Conservation (phyloP, 2,113 vertebrate species). For the Mixornis gularis region DNA sequence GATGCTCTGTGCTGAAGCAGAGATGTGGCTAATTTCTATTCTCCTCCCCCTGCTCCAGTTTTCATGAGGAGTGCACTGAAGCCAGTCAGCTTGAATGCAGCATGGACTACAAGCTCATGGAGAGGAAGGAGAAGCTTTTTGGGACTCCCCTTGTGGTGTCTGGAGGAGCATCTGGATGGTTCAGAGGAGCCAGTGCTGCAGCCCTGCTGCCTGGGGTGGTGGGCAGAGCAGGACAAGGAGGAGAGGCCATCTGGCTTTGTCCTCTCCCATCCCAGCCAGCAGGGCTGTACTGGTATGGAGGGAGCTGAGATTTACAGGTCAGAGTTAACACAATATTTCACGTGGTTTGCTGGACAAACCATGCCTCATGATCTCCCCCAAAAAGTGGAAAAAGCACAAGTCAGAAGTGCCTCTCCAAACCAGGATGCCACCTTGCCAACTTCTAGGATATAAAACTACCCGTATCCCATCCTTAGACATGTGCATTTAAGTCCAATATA, state of each 20-base stretch:
- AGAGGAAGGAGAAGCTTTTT: not conserved
- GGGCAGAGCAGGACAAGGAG: not conserved
- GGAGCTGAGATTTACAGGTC: not conserved
- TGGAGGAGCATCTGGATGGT: not conserved
- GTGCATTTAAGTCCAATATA: not conserved
- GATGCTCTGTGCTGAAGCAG: conserved; percentile 7
- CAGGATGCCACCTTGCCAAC: not conserved
- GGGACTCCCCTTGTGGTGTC: not conserved
- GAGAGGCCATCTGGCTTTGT: not conserved
- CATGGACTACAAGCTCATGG: not conserved
- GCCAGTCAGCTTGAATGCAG: not conserved
- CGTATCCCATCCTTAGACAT: not conserved
- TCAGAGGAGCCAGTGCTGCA: not conserved
- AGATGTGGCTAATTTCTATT: conserved; percentile 11
- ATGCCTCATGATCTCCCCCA: accelerated
- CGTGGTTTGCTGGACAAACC: not conserved
- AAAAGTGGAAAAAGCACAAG: not conserved
- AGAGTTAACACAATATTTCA: not conserved
- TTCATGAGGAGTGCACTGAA: not conserved
- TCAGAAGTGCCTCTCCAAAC: not conserved
- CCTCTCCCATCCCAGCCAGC: not conserved
- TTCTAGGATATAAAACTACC: not conserved
- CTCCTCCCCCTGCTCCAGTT: not conserved
- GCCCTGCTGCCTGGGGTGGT: not conserved
- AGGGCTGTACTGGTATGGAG: accelerated